Evolutionary conservation across 2,113 vertebrate genomes (phyloP).

Genomic region (Channa maculata): DNA sequence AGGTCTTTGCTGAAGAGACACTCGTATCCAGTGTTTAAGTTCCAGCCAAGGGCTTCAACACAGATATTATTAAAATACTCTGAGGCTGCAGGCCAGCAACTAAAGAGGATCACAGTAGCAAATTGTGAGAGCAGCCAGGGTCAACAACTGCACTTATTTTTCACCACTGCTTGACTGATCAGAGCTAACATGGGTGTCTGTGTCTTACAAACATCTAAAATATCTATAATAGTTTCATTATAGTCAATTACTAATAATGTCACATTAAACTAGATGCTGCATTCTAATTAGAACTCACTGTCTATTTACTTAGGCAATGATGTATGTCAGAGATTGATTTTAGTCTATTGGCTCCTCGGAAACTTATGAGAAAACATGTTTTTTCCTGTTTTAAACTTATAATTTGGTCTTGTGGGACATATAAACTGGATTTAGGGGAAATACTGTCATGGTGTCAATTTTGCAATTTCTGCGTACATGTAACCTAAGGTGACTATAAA

Average conservation of each 20-base stretch:
- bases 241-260: neutral
- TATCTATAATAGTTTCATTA: conserved; percentile 5
- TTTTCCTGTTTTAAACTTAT: too few species aligned
- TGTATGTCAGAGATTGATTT: conserved; percentile 22
- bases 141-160: conserved; percentile 55
- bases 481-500: neutral
- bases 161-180: conserved; percentile 42
- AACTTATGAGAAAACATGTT: neutral
- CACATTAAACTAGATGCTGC: neutral
- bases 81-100: conserved; percentile 28
- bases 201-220: neutral
- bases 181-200: conserved; percentile 6
- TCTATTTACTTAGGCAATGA: neutral
- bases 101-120: conserved; percentile 49
- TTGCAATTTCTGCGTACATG: neutral
- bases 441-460: neutral
- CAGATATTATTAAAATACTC: conserved; percentile 31
- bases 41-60: conserved; percentile 23
- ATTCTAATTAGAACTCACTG: conserved; percentile 3
- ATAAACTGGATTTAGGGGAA: too few species aligned
- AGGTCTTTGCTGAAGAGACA: conserved; percentile 25
- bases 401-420: too few species aligned
- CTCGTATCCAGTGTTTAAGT: conserved; percentile 37
- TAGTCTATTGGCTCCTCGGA: neutral
- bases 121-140: conserved; percentile 51